Base-by-base conservation (phyloP, 2,888 invertebrate species). In the Tipula confusa region DNA sequence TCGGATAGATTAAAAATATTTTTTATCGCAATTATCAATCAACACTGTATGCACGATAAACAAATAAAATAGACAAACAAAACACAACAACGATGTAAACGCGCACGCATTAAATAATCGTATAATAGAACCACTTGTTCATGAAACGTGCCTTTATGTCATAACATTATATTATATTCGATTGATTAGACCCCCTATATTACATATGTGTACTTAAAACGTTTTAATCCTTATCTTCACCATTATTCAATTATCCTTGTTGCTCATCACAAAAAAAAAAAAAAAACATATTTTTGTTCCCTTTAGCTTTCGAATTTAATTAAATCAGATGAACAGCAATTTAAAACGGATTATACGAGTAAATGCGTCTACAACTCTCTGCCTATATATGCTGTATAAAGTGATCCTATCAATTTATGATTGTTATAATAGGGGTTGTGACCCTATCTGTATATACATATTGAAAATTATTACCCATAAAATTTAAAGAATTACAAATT, bases 231-330 rank as follows among this genome's bases (percentile, higher is more conserved):
- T 64, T 64, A 64, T 64, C 64, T 64, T 64, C 24, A 64, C 64
- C 64, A 64, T 64, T 64, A 64, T 64, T 24, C 64, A 64, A 64
- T 64, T 64, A 64, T 64, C 24, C 64, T 64, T 64, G 64, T 64
- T 64, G 64, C 64, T 64, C 64, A 64, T 64, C 64, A 64, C 64
- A 64, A 64, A 64, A n/a, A n/a, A n/a, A n/a, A n/a, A n/a, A n/a
- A n/a, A n/a, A n/a, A n/a, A 64, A 64, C 64, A 64, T 64, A 64
- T 64, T 64, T 64, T 64, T 24, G 11, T 64, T 64, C 64, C 64
- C 64, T 64, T n/a, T 1, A 38, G 11, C 24, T 24, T 64, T 64
- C 9, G 11, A 24, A 64, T 64, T 64, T 64, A 64, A 64, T 64
- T 18, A 24, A 64, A 64, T 64, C 24, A 64, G 64, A 64, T 64